Evolutionary conservation across 2,113 vertebrate species (phyloP).

Genomic region (Notarius quadriscutis): DNA sequence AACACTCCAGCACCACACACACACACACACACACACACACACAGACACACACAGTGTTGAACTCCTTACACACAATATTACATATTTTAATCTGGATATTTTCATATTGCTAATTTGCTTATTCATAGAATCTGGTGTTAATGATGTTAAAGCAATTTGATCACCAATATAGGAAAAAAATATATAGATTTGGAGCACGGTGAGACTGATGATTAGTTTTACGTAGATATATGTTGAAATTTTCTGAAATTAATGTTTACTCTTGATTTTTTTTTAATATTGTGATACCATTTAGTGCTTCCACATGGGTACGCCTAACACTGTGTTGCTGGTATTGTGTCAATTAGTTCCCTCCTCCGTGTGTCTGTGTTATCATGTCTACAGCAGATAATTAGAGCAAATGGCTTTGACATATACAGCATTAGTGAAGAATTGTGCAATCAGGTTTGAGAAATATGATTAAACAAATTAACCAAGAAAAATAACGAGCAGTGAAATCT

Average conservation of each 20-base stretch:
- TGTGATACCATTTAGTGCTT: neutral
- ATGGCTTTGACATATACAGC: neutral
- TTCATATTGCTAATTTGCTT: neutral
- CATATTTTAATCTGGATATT: neutral
- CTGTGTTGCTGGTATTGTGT: neutral
- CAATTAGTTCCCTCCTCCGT: neutral
- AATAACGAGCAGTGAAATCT: neutral
- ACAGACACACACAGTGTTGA: too few species aligned
- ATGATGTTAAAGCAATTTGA: too few species aligned
- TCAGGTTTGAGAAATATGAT: neutral
- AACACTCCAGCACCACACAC: neutral
- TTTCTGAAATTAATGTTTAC: neutral
- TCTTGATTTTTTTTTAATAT: neutral
- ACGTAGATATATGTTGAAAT: neutral
- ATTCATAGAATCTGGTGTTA: neutral
- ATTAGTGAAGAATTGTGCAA: neutral
- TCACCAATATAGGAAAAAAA: too few species aligned
- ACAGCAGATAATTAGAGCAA: neutral
- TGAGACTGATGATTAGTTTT: neutral
- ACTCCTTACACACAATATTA: neutral
- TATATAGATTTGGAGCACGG: too few species aligned
- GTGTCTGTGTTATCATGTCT: neutral
- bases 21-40: too few species aligned
- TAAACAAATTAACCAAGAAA: neutral
- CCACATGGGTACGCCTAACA: neutral